phyloP scores from a whole-genome alignment of 35 echinoderm and acorn worm species.

The Heliocidaris erythrogramma region DNA sequence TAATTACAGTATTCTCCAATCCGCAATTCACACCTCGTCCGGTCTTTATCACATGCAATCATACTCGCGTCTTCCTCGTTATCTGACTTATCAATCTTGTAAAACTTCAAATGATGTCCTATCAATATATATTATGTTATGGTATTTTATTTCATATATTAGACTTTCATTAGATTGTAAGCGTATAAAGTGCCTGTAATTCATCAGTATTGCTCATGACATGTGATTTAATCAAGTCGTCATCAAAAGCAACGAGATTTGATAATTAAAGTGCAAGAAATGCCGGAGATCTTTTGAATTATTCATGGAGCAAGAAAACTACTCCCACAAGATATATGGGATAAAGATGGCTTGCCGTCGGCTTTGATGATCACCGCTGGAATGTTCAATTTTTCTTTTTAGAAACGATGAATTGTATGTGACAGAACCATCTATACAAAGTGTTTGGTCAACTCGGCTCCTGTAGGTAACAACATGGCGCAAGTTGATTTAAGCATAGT shows the following conservation, averaged over 20 bases:
- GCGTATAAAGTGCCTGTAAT: not conserved
- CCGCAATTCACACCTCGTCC: not conserved
- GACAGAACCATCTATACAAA: too few species aligned
- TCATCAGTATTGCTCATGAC: not conserved
- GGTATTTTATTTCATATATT: not conserved
- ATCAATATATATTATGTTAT: not conserved
- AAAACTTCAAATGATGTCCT: not conserved
- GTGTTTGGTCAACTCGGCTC: too few species aligned
- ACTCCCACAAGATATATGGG: too few species aligned
- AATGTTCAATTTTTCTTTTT: too few species aligned
- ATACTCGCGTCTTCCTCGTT: not conserved
- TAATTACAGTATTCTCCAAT: not conserved
- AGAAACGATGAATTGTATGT: too few species aligned
- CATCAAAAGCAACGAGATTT: not conserved
- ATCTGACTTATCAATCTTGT: not conserved
- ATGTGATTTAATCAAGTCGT: not conserved
- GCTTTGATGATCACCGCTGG: too few species aligned
- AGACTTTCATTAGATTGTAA: not conserved
- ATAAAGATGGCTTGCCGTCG: too few species aligned
- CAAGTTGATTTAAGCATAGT: too few species aligned
- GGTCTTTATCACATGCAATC: not conserved
- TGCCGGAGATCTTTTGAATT: not conserved
- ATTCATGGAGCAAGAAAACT: not conserved
- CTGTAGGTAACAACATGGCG: too few species aligned
- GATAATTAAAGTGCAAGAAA: not conserved